A percentile compares a stretch with the other conserved stretches of the same genome.
Evolutionary conservation across 1,140 invertebrate species (phyloP).

Genomic region (Euura saliciscinereae): DNA sequence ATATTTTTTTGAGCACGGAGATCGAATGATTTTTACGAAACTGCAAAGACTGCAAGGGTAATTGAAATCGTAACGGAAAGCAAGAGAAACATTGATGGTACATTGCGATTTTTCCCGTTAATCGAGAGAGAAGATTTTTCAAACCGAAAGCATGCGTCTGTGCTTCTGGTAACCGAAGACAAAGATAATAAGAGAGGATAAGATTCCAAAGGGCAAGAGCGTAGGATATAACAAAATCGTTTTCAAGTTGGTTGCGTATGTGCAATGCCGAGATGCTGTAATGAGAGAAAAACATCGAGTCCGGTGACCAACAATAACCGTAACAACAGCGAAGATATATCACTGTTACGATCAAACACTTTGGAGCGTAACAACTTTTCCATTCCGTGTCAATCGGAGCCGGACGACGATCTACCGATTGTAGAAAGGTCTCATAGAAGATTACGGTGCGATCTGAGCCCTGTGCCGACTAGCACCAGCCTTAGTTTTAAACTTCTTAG

Average conservation of each 20-base stretch:
- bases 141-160: background rate
- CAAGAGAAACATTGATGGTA: no score
- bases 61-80: no score
- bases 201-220: background rate
- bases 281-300: constrained; percentile 59
- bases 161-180: background rate
- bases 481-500: constrained; percentile 53
- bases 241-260: constrained; percentile 22
- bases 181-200: background rate
- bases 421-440: constrained; percentile 56
- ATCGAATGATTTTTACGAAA: no score
- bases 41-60: no score
- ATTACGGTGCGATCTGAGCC: constrained; percentile 56
- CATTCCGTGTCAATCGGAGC: constrained; percentile 48
- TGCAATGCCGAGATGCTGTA: constrained; percentile 62
- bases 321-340: constrained; percentile 49
- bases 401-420: constrained; percentile 47
- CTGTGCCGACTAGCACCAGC: constrained; percentile 52
- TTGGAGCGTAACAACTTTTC: constrained; percentile 30
- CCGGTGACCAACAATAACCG: constrained; percentile 49
- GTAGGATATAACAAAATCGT: background rate
- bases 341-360: constrained; percentile 44
- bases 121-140: background rate
- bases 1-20: no score
- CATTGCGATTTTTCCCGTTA: no score